A percentile compares a stretch with the other conserved stretches of the same genome.
These are phyloP conservation scores for Heterodera schachtii DNA, from an alignment of 1,140 invertebrate species.

Conservation along the genomic window DNA sequence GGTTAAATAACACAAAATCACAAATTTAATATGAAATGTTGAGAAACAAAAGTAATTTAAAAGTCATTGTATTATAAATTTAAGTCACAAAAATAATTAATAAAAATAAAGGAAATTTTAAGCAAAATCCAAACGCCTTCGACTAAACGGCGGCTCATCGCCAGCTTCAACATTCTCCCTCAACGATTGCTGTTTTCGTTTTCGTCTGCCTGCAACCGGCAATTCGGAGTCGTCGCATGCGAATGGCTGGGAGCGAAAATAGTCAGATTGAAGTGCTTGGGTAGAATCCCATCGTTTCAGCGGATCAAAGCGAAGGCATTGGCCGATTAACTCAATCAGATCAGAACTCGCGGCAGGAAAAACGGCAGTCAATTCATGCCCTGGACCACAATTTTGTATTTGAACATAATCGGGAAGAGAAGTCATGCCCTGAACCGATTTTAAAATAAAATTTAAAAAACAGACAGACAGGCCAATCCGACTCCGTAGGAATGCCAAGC, in stretches of 20 bases:
- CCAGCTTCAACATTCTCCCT: conserved; percentile 22
- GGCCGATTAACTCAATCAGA: conserved; percentile 81
- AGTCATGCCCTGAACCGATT: conserved; percentile 74
- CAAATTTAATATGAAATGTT: no score
- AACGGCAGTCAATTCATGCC: conserved; percentile 77
- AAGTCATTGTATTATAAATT: background rate
- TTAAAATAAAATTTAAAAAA: conserved; percentile 12
- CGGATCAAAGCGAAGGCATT: conserved; percentile 82
- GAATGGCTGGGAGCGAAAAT: conserved; percentile 55
- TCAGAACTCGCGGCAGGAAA: conserved; percentile 94
- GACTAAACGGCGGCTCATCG: conserved; percentile 33
- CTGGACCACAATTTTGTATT: conserved; percentile 79
- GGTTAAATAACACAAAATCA: background rate
- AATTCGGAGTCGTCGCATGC: conserved; percentile 60
- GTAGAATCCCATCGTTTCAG: conserved; percentile 75
- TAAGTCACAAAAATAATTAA: background rate
- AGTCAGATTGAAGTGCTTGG: conserved; percentile 52
- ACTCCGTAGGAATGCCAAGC: conserved; percentile 85
- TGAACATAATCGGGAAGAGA: conserved; percentile 86
- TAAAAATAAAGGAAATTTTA: conserved; percentile 1
- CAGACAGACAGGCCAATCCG: conserved; percentile 79
- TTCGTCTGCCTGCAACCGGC: conserved; percentile 35
- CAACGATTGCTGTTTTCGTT: conserved; percentile 31
- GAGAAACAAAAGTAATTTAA: no score
- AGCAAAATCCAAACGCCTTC: conserved; percentile 33